phyloP scores from a whole-genome alignment of 2,113 vertebrate species.

The Ornithorhynchus anatinus region DNA sequence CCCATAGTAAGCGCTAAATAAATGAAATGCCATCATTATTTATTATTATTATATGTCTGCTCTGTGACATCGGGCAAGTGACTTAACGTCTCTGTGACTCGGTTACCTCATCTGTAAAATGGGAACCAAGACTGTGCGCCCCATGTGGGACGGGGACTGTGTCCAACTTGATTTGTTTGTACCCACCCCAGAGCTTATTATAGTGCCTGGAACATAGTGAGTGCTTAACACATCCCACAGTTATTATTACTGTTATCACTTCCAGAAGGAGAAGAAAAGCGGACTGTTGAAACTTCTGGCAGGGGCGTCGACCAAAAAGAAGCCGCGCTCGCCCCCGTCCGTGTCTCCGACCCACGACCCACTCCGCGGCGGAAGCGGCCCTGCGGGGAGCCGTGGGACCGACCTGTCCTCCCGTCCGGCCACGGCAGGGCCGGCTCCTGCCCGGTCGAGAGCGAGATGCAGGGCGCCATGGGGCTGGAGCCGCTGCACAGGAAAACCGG shows the following conservation, averaged over 20 bases:
- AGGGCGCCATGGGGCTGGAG: conserved; percentile 91
- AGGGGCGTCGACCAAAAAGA: conserved; percentile 93
- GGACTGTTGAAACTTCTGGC: conserved; percentile 92
- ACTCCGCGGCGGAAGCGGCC: conserved; percentile 63
- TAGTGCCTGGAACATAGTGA: too few species aligned
- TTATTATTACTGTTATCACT: too few species aligned
- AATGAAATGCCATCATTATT: too few species aligned
- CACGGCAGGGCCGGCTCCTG: conserved; percentile 92
- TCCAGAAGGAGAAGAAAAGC: conserved; percentile 94
- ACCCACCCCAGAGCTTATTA: too few species aligned
- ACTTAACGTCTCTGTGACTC: neutral
- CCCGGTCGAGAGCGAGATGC: conserved; percentile 94
- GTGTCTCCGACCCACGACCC: conserved; percentile 88
- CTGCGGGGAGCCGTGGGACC: conserved; percentile 77
- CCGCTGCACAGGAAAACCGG: conserved; percentile 96
- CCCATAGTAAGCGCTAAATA: too few species aligned
- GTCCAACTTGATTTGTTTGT: too few species aligned
- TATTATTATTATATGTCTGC: too few species aligned
- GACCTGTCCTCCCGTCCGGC: conserved; percentile 74
- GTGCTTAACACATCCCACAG: too few species aligned
- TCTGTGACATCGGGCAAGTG: neutral
- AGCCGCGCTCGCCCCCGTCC: conserved; percentile 89
- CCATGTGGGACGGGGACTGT: too few species aligned
- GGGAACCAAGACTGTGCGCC: too few species aligned
- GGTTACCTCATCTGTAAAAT: neutral